Evolutionary conservation across 2,888 invertebrate species (phyloP), one percentile per base, ranked within the genome.

Genomic region (Cinara cedri): DNA sequence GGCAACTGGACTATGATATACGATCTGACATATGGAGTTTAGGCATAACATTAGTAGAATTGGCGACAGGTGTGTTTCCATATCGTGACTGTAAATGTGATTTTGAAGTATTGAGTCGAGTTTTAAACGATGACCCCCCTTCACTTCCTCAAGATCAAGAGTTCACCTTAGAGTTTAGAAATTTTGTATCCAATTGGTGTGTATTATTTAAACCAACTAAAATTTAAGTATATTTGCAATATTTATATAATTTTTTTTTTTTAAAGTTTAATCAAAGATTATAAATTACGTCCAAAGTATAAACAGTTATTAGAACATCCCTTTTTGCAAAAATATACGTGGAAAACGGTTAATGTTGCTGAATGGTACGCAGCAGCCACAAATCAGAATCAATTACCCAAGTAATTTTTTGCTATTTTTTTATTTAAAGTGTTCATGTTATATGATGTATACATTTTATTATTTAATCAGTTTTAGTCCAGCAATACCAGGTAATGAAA

Each of bases 1-100:
- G 91, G 82, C 92, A 94, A 85, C 97, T 96, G 75, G 96, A 97
- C 87, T 99, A 99, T 87, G 99, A 99, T 87, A 97, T 99, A 85
- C 90, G 99, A 84, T 98, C 99, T 24, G 99, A 99, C 88, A 98
- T 99, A 72, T 99, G 99, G 99, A 97, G 97, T 83, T 89, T 99
- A 83, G 99, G 99, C 83, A 97, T 96, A 84, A 96, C 96, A 78
- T 88, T 96, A 81, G 95, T 99, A 72, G 99, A 99, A 88, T 88
- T 99, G 84, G 99, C 98, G 65, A 97, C 97, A 16, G 98, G 97
- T 74, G 92, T 93, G 83, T 98, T 97, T 86, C 98, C 98, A 0
- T 96, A 96, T 87, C 90, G 91, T 86, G 94, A 96, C 87, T 98
- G 98, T 87, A 93, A 93, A 87, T 97, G 95, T 84, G 98, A 98